Conservation (phyloP, 1,140 invertebrate genomes). For the Leptopilina clavipes region DNA sequence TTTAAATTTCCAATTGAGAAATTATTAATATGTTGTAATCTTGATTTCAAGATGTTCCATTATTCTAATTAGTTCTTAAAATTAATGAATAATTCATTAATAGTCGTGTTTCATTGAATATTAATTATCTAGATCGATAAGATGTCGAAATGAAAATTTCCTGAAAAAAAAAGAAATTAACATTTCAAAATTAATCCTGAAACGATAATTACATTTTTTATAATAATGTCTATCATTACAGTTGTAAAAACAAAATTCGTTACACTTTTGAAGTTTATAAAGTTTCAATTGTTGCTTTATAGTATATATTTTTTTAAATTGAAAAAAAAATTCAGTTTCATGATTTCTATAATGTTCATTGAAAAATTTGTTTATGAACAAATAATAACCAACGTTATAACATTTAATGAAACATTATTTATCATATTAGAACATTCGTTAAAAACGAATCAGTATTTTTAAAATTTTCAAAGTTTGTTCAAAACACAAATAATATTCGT, state of each 20-base stretch:
- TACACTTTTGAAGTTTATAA: not conserved
- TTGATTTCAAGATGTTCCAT: too few relatives aligned
- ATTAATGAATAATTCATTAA: too few relatives aligned
- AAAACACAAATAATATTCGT: not conserved
- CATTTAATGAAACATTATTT: conserved; percentile 37
- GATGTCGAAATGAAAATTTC: too few relatives aligned
- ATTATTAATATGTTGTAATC: too few relatives aligned
- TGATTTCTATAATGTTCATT: conserved; percentile 31
- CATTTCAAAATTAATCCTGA: not conserved
- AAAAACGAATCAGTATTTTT: conserved; percentile 26
- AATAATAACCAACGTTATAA: not conserved
- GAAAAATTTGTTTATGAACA: conserved; percentile 7
- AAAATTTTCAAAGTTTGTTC: conserved; percentile 25
- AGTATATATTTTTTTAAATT: too few relatives aligned
- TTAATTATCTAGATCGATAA: too few relatives aligned
- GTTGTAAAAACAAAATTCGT: conserved; percentile 8
- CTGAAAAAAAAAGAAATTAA: too few relatives aligned
- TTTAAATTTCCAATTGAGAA: too few relatives aligned
- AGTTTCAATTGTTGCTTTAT: conserved; percentile 33
- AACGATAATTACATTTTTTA: too few relatives aligned
- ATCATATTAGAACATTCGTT: conserved; percentile 14
- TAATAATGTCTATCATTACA: too few relatives aligned
- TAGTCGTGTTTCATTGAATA: too few relatives aligned
- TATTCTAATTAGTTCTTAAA: too few relatives aligned
- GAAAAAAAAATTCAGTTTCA: not conserved